Evolutionary conservation across 2,113 vertebrate genomes (phyloP).

Genomic region (Dipodomys stephensi): DNA sequence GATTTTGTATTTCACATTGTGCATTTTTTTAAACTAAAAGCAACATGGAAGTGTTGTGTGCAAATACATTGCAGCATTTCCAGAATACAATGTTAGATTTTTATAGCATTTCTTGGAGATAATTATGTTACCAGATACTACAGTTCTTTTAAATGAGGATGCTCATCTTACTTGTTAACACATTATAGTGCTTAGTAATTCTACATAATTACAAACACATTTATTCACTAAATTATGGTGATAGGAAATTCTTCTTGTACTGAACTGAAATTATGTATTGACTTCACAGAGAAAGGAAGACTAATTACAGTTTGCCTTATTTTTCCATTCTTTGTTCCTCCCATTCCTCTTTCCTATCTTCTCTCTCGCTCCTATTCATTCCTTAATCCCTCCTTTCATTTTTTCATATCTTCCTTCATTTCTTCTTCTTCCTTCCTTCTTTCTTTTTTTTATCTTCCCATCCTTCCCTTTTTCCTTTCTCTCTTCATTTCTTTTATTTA

Average conservation of each 20-base stretch:
- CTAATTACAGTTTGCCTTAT: not conserved
- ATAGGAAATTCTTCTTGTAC: not conserved
- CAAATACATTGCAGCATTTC: not conserved
- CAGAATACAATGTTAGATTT: not conserved
- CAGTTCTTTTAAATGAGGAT: not conserved
- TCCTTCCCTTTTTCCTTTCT: too few species aligned
- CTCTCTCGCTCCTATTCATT: not conserved
- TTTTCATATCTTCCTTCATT: not conserved
- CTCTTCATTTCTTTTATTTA: too few species aligned
- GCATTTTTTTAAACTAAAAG: not conserved
- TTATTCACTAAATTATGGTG: not conserved
- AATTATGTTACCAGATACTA: not conserved
- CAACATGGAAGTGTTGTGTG: not conserved
- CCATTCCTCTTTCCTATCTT: too few species aligned
- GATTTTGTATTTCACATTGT: not conserved
- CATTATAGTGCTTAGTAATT: not conserved
- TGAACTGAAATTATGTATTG: not conserved
- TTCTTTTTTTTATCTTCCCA: not conserved
- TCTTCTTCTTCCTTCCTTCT: too few species aligned
- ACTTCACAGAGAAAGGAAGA: not conserved
- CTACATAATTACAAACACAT: too few species aligned
- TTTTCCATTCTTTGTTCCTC: too few species aligned
- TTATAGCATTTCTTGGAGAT: not conserved
- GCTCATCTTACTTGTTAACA: not conserved
- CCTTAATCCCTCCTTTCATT: not conserved